Conservation (phyloP, 1,140 invertebrate genomes). For the Portunus trituberculatus region DNA sequence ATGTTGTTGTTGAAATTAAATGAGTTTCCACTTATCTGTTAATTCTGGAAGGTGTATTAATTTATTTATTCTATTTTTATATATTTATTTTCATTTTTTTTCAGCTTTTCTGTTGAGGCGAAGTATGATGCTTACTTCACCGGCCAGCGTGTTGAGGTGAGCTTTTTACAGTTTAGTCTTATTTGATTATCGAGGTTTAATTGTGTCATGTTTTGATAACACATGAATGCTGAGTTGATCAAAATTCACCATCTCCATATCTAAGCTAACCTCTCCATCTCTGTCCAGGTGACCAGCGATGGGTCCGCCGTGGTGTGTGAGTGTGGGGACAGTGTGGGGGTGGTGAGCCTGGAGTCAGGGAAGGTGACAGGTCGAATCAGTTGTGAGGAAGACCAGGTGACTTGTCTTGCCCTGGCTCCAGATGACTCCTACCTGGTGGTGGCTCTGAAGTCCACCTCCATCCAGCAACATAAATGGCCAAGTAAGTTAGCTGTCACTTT, state of each 20-base stretch:
- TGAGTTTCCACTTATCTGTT: too few relatives aligned
- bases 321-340: slow-evolving; percentile 62
- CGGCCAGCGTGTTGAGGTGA: slow-evolving; percentile 55
- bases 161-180: neutral
- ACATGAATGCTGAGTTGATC: too few relatives aligned
- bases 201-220: too few relatives aligned
- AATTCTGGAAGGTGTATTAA: too few relatives aligned
- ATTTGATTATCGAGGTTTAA: too few relatives aligned
- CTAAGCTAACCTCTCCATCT: neutral
- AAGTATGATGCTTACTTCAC: slow-evolving; percentile 67
- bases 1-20: neutral
- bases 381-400: slow-evolving; percentile 64
- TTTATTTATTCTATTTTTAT: too few relatives aligned
- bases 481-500: neutral
- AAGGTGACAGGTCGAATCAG: slow-evolving; percentile 61
- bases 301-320: slow-evolving; percentile 58
- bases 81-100: neutral
- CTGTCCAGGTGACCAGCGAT: slow-evolving; percentile 61
- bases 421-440: slow-evolving; percentile 53
- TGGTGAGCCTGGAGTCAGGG: slow-evolving; percentile 48
- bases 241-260: too few relatives aligned
- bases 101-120: slow-evolving; percentile 52
- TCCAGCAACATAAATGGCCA: slow-evolving; percentile 67
- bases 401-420: slow-evolving; percentile 41
- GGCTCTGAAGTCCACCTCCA: slow-evolving; percentile 61